phyloP scores from a whole-genome alignment of 2,888 invertebrate species.

The Hirtodrosophila histrioides region DNA sequence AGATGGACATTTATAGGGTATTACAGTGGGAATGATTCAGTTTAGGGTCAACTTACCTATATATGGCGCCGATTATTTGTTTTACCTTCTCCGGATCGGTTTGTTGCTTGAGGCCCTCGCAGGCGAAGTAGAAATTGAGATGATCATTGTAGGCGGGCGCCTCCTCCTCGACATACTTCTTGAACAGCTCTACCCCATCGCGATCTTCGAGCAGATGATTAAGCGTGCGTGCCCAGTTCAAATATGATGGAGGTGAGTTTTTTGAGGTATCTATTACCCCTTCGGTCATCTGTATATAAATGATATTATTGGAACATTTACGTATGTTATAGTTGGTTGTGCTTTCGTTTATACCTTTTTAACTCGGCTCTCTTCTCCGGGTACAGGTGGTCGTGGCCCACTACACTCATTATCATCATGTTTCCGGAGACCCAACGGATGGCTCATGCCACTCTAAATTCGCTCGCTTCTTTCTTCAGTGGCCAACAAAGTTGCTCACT shows the following conservation, averaged over 20 bases:
- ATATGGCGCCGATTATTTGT: conserved; percentile 92
- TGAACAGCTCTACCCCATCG: conserved; percentile 95
- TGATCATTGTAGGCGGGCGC: conserved; percentile 91
- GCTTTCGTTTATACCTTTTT: conserved; percentile 79
- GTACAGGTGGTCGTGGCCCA: conserved; percentile 92
- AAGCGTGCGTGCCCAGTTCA: conserved; percentile 95
- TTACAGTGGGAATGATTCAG: too few relatives aligned
- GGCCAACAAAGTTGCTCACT: conserved; percentile 32
- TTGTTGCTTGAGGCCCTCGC: conserved; percentile 93
- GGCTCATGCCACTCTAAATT: conserved; percentile 84
- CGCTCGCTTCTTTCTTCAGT: conserved; percentile 15
- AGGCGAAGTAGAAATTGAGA: conserved; percentile 97
- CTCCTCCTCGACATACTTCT: conserved; percentile 91
- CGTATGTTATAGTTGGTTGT: neutral
- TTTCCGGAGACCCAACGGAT: conserved; percentile 83
- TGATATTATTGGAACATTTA: neutral
- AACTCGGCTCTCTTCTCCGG: conserved; percentile 87
- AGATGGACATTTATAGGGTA: conserved; percentile 26
- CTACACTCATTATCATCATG: conserved; percentile 85
- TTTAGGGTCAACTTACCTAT: conserved; percentile 86
- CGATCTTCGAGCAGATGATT: conserved; percentile 93
- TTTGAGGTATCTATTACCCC: conserved; percentile 83
- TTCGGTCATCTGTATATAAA: conserved; percentile 83
- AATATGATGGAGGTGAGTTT: conserved; percentile 88
- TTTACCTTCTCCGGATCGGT: conserved; percentile 89